phyloP scores from a whole-genome alignment of 2,888 invertebrate genomes.

The Erebia ligea region DNA sequence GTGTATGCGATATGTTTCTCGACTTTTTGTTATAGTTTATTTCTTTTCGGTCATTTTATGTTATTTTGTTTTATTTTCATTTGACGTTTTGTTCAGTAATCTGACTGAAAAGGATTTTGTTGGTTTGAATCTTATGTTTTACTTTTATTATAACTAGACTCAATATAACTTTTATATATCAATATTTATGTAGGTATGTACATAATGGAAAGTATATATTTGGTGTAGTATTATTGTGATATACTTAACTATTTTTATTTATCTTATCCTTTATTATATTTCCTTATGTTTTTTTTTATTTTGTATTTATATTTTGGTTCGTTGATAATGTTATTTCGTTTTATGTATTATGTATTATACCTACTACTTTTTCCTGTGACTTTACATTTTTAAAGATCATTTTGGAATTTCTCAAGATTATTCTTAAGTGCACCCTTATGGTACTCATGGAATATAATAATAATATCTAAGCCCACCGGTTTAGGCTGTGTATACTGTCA shows the following conservation, averaged over 20 bases:
- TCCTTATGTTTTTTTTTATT: conserved; percentile 26
- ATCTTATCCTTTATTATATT: conserved; percentile 11
- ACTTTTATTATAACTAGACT: conserved; percentile 36
- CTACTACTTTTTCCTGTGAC: too few relatives aligned
- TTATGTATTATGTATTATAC: too few relatives aligned
- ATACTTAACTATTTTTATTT: conserved; percentile 14
- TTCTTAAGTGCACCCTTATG: background rate
- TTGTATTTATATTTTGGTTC: conserved; percentile 1
- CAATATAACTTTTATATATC: background rate
- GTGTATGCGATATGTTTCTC: conserved; percentile 43
- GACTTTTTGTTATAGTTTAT: conserved; percentile 30
- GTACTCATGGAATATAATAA: background rate
- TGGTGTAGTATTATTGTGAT: background rate
- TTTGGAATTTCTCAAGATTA: background rate
- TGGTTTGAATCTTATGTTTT: conserved; percentile 46
- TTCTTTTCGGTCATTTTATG: conserved; percentile 60
- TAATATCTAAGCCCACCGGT: background rate
- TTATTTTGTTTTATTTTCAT: conserved; percentile 36
- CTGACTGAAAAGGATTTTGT: conserved; percentile 66
- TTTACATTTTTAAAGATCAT: too few relatives aligned
- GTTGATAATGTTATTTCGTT: conserved; percentile 24
- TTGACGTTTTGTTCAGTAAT: conserved; percentile 48
- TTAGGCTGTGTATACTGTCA: too few relatives aligned
- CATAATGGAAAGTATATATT: background rate
- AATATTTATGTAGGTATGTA: background rate